Percentiles rank a stretch among this genome's conserved stretches.
Conservation (phyloP, 2,888 invertebrate species). For the Cosmorhoe ocellata region DNA sequence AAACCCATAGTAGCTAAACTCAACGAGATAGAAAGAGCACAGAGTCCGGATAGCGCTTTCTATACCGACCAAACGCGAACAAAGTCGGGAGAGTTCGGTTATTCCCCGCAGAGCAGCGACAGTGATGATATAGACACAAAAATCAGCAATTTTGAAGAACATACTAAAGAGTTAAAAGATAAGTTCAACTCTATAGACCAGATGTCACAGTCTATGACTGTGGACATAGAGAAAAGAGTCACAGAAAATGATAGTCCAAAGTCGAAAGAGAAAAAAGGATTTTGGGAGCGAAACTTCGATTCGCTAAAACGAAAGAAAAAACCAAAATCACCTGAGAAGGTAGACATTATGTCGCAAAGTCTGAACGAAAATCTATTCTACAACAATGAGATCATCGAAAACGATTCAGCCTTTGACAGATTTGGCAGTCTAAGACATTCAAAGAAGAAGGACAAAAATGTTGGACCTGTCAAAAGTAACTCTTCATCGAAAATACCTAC, state of each 20-base stretch:
- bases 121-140: constrained; percentile 71
- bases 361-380: constrained; percentile 79
- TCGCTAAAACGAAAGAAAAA: constrained; percentile 75
- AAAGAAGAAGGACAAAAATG: constrained; percentile 65
- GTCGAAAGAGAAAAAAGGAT: constrained; percentile 77
- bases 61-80: constrained; percentile 81
- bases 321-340: constrained; percentile 68
- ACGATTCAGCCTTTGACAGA: constrained; percentile 64
- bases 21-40: constrained; percentile 71
- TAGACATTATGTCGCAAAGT: constrained; percentile 80
- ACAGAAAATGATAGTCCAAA: constrained; percentile 70
- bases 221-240: constrained; percentile 70
- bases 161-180: constrained; percentile 68
- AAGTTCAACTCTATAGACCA: constrained; percentile 78
- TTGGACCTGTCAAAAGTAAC: constrained; percentile 65
- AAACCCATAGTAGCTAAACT: constrained; percentile 70
- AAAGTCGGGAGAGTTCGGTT: constrained; percentile 75
- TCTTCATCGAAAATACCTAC: constrained; percentile 78
- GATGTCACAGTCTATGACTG: constrained; percentile 80
- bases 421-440: constrained; percentile 73
- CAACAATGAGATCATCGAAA: constrained; percentile 74
- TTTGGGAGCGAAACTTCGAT: constrained; percentile 80
- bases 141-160: constrained; percentile 64
- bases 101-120: constrained; percentile 75
- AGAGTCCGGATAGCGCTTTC: constrained; percentile 76